Evolutionary conservation across 2,113 vertebrate genomes (phyloP), one percentile per base, ranked within the genome.

Genomic region (Grammomys dolichurus): DNA sequence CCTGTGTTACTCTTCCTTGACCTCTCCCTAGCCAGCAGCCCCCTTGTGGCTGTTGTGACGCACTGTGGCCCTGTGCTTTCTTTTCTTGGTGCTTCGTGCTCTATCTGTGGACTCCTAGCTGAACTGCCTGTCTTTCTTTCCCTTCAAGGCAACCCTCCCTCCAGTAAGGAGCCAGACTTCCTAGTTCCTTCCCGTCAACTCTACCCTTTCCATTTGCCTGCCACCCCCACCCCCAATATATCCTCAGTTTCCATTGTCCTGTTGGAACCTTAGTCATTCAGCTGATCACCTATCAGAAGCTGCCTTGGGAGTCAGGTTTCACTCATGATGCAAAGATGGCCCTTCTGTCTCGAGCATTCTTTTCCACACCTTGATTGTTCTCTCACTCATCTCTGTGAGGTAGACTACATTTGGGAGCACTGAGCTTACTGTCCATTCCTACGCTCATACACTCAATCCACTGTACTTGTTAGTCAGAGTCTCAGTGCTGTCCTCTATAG

Each of bases 311-410:
- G 14, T 19, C 33, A 12, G 8, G 63, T 43, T 72, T 60, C 56
- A 54, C 31, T 3, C 31, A 12, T n/a, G 19, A 0, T 36, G 43
- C 20, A 16, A 33, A 13, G 31, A 0, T 63, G 8, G 14, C 26
- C 8, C 17, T 1, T 87, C 54, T 54, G 12, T 26, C 54, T 0
- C 12, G 1, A 24, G 13, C 24, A 0, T 12, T 12, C 31, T 89
- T 19, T 8, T 75, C 1, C 7, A 3, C 2, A 0, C 14, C 13
- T 69, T 69, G 67, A 69, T 69, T 31, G 33, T 2, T 28, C 65
- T 65, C 3, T 70, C 36, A 2, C 24, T 36, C 24, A 43, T 0
- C 26, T 9, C 0, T 13, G 17, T 0, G 0, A 80, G 26, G 24
- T 36, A 2, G 1, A 10, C 8, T 72, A 20, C 26, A 0, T 36